These are phyloP conservation scores for Samia ricini DNA, from an alignment of 1,140 invertebrate genomes.

Conservation along the genomic window DNA sequence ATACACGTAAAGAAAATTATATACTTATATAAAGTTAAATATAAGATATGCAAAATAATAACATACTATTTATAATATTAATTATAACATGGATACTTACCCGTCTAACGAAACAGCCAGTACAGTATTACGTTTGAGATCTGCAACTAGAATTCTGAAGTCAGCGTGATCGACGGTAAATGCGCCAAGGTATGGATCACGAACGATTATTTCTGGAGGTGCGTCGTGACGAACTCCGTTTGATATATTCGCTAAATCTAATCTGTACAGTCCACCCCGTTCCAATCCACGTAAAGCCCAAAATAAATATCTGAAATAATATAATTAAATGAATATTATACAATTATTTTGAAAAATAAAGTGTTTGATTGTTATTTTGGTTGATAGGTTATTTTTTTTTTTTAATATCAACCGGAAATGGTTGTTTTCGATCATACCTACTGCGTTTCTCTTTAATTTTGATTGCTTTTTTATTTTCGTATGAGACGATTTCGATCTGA, in stretches of 20 bases:
- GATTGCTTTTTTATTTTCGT: no score
- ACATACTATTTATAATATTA: background rate
- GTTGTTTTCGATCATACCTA: no score
- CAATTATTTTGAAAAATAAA: no score
- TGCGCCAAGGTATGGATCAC: constrained; percentile 81
- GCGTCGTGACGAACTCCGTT: constrained; percentile 82
- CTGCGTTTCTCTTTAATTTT: no score
- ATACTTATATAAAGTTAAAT: background rate
- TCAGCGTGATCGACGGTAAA: constrained; percentile 90
- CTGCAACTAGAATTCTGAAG: constrained; percentile 87
- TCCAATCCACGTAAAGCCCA: constrained; percentile 81
- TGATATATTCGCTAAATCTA: constrained; percentile 87
- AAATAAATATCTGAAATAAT: constrained; percentile 85
- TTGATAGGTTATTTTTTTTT: background rate
- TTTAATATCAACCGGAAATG: no score
- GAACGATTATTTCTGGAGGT: constrained; percentile 77
- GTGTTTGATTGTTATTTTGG: no score
- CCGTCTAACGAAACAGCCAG: constrained; percentile 90
- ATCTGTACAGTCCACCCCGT: constrained; percentile 84
- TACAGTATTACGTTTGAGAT: constrained; percentile 86
- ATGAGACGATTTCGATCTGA: no score
- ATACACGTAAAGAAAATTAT: background rate
- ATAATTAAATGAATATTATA: background rate
- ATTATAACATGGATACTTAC: constrained; percentile 48
- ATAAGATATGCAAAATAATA: no score